These are phyloP conservation scores for Dorcus hopei DNA, from an alignment of 2,888 invertebrate species.

Conservation along the genomic window DNA sequence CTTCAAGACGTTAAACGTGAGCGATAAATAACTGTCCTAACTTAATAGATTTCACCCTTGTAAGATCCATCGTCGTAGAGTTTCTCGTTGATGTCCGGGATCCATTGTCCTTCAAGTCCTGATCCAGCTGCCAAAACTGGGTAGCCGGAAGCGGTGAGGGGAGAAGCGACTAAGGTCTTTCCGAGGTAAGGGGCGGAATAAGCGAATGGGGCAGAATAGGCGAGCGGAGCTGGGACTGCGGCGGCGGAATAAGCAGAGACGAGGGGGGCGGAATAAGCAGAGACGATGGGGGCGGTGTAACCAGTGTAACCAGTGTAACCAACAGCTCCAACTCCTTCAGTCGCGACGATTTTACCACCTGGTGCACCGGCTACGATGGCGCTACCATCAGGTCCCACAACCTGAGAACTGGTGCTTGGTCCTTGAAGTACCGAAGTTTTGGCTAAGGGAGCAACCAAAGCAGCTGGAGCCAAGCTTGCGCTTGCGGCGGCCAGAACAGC, in stretches of 20 bases:
- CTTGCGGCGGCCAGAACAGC: conserved; percentile 21
- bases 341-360: conserved; percentile 18
- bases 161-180: conserved; percentile 18
- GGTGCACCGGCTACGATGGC: conserved; percentile 20
- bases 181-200: conserved; percentile 14
- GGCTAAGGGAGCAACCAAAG: conserved; percentile 14
- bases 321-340: conserved; percentile 10
- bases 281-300: neutral
- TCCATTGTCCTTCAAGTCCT: conserved; percentile 33
- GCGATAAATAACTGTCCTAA: no score
- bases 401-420: conserved; percentile 21
- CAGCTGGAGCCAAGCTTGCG: conserved; percentile 13
- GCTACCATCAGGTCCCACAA: conserved; percentile 24
- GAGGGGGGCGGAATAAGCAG: conserved; percentile 7
- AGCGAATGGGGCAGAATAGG: neutral
- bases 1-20: no score
- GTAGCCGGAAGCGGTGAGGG: conserved; percentile 25
- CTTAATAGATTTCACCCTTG: conserved; percentile 31
- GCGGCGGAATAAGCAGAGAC: conserved; percentile 10
- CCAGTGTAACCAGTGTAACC: conserved; percentile 5
- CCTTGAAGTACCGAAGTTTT: conserved; percentile 20
- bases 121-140: conserved; percentile 28
- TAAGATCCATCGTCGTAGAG: conserved; percentile 41
- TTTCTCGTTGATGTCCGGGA: conserved; percentile 33
- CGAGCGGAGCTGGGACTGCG: conserved; percentile 2